phyloP scores from a whole-genome alignment of 2,888 invertebrate genomes.

The Tineola bisselliella region DNA sequence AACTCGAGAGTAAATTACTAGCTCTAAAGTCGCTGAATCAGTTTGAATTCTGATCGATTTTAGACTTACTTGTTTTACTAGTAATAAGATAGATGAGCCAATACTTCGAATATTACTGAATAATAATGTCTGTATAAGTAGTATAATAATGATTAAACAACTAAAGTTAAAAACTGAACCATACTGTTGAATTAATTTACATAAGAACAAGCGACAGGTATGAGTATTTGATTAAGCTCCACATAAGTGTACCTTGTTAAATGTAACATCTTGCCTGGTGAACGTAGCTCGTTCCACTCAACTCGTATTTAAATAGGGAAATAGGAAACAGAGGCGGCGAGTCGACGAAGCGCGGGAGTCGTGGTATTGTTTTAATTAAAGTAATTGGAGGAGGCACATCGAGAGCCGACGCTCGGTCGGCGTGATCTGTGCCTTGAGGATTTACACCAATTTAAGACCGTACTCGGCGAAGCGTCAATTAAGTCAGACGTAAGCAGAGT shows the following conservation, averaged over 20 bases:
- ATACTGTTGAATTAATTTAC: not conserved
- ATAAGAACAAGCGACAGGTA: not conserved
- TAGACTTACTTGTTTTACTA: not conserved
- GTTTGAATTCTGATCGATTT: constrained; percentile 60
- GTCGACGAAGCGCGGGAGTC: constrained; percentile 60
- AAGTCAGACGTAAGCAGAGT: constrained; percentile 21
- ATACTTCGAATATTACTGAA: not conserved
- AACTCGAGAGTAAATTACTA: constrained; percentile 66
- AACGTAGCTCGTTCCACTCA: constrained; percentile 50
- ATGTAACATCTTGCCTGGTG: constrained; percentile 58
- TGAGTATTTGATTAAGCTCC: not conserved
- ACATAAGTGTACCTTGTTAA: constrained; percentile 16
- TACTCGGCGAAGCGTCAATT: constrained; percentile 55
- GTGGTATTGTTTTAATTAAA: constrained; percentile 67
- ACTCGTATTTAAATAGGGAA: constrained; percentile 62
- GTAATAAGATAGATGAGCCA: not conserved
- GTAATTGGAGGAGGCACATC: constrained; percentile 66
- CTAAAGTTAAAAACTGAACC: not conserved
- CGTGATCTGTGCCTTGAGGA: constrained; percentile 65
- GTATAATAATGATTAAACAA: not conserved
- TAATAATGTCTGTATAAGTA: too few relatives aligned
- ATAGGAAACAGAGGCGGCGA: constrained; percentile 58
- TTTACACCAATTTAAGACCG: constrained; percentile 63
- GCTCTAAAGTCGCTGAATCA: constrained; percentile 62
- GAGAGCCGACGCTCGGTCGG: constrained; percentile 49